Conservation (phyloP, 53 echinoderm and acorn worm species). For the Echinometra lucunter region DNA sequence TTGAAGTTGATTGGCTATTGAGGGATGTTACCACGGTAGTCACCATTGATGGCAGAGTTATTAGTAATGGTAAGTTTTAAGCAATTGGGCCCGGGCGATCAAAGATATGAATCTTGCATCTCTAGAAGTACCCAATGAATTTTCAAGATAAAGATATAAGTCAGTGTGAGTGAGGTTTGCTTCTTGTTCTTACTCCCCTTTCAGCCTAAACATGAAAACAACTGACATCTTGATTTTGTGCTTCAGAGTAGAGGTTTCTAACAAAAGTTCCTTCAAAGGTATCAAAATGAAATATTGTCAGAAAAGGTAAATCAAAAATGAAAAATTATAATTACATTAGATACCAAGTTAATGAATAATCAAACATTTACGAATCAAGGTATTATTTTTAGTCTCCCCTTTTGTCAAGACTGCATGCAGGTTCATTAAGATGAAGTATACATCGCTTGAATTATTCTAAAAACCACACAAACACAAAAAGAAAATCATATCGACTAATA, state of each 20-base stretch:
- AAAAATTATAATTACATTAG: slow-evolving; percentile 8
- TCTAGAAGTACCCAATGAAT: not conserved
- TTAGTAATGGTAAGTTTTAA: not conserved
- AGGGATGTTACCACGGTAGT: not conserved
- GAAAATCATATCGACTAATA: not conserved
- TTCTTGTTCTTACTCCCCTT: not conserved
- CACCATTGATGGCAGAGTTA: too few relatives aligned
- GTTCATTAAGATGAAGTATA: not conserved
- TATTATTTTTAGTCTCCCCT: slow-evolving; percentile 1
- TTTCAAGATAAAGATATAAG: not conserved
- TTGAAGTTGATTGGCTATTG: too few relatives aligned
- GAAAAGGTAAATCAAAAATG: not conserved
- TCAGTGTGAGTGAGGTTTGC: not conserved
- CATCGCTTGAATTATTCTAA: not conserved
- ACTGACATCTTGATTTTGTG: not conserved
- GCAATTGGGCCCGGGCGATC: too few relatives aligned
- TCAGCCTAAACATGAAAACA: slow-evolving; percentile 33
- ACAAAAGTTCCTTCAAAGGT: not conserved
- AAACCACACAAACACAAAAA: not conserved
- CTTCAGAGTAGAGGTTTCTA: not conserved
- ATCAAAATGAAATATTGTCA: not conserved
- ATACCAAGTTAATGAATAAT: not conserved
- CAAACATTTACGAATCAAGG: not conserved
- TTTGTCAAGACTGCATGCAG: not conserved
- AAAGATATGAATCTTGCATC: too few relatives aligned